Evolutionary conservation across 2,888 invertebrate species (phyloP), one percentile per base, ranked within the genome.

Genomic region (Platycheirus rosarum): DNA sequence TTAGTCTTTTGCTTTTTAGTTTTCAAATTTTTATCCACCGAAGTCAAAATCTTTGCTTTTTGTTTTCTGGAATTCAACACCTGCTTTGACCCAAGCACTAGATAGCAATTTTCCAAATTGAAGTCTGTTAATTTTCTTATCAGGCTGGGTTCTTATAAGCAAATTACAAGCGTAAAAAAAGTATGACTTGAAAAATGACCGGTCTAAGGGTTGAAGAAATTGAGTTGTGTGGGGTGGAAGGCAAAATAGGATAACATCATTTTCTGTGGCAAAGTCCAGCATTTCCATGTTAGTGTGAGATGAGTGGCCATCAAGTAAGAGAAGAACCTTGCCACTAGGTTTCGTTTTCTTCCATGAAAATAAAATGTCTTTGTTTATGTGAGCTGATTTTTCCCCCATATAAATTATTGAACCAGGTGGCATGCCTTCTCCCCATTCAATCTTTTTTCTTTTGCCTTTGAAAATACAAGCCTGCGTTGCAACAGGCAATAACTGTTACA

Each of bases 181-280:
- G 26, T 60, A 42, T 16, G 26, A 3, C 11, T 44, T 42, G 26
- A 62, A 65, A 65, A 65, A 65, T 2, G 62, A 2, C 32, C 49
- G 14, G 8, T 40, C 40, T 9, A 65, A 40, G 9, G 66, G 66
- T 44, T 66, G 44, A 13, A 66, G 44, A 44, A 66, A 44, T 53
- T 53, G 66, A 8, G 66, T 51, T 26, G 49, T 40, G 11, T 65
- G 49, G 16, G 65, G 51, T 23, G 51, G 37, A 66, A 42, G 40
- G n/a, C 51, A 66, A 26, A 66, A 51, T 18, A 66, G 13, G 16
- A 66, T 44, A 8, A 66, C 16, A 13, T 44, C 20, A 4, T 53
- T 40, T 44, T 20, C 11, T 13, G 65, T 11, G 26, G 49, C 35
- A 26, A 32, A 49, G 18, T 65, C 49, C n/a, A 65, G 65, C 65